phyloP scores from a whole-genome alignment of 2,113 vertebrate genomes.

The Lathamus discolor region DNA sequence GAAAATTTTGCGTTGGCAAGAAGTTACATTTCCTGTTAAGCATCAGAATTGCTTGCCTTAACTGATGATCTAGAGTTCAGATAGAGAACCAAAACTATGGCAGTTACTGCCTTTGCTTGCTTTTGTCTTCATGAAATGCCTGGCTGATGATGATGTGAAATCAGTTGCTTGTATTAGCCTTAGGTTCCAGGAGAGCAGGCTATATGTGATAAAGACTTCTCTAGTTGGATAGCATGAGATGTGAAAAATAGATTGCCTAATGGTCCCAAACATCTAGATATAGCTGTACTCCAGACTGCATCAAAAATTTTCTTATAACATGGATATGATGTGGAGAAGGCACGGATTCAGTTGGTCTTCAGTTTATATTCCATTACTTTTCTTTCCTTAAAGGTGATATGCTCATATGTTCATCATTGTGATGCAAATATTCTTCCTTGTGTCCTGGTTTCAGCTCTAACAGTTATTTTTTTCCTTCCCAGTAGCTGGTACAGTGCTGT shows the following conservation, averaged over 20 bases:
- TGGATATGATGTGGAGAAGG: neutral
- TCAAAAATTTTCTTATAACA: neutral
- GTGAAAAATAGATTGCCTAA: neutral
- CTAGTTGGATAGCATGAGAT: neutral
- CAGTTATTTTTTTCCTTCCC: too few species aligned
- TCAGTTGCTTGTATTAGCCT: neutral
- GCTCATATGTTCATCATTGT: neutral
- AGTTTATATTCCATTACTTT: neutral
- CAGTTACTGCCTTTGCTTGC: neutral
- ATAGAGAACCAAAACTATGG: neutral
- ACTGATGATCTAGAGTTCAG: neutral
- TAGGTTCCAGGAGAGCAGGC: neutral
- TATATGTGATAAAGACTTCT: neutral
- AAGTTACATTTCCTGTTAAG: neutral
- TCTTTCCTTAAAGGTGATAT: neutral
- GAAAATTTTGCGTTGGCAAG: neutral
- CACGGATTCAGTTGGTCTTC: neutral
- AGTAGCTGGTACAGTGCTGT: too few species aligned
- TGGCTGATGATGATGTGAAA: neutral
- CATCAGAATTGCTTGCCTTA: neutral
- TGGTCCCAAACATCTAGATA: neutral
- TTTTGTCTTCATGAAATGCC: neutral
- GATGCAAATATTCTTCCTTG: neutral
- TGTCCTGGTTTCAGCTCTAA: too few species aligned
- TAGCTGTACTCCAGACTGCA: neutral